Percentiles rank a stretch among this genome's conserved stretches.
Conservation (phyloP, 2,113 vertebrate species). For the Takifugu flavidus region DNA sequence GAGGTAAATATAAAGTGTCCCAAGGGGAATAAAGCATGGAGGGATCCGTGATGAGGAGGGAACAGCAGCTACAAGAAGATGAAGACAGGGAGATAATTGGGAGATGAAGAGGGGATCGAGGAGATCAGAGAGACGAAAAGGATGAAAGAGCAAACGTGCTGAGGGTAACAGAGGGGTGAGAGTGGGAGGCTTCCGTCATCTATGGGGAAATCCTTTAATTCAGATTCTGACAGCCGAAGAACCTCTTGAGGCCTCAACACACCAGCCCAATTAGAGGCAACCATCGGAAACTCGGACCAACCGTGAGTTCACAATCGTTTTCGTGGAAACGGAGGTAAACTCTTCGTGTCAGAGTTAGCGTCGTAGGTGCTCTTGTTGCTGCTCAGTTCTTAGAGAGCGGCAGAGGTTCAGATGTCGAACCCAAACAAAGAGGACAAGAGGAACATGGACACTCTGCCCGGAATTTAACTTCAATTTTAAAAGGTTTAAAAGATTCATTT, state of each 20-base stretch:
- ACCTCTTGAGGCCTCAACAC: background rate
- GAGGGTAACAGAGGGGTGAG: background rate
- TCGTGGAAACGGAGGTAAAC: too few species aligned
- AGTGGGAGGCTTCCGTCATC: background rate
- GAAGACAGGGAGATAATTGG: slow-evolving; percentile 18
- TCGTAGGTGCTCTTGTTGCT: too few species aligned
- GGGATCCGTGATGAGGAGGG: slow-evolving; percentile 4
- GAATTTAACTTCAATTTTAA: too few species aligned
- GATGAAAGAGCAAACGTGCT: slow-evolving; percentile 2
- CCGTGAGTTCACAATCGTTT: too few species aligned
- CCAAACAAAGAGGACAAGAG: too few species aligned
- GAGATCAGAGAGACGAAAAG: slow-evolving; percentile 3
- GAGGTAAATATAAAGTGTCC: slow-evolving; percentile 50
- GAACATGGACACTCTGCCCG: too few species aligned
- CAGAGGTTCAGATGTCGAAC: too few species aligned
- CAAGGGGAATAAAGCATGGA: slow-evolving; percentile 9
- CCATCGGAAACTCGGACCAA: too few species aligned
- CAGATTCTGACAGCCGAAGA: slow-evolving; percentile 31
- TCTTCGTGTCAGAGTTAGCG: too few species aligned
- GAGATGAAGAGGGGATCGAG: slow-evolving; percentile 4
- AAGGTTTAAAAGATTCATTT: too few species aligned
- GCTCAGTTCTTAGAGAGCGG: too few species aligned
- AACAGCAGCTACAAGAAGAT: background rate
- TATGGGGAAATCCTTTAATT: slow-evolving; percentile 21
- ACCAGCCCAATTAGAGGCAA: background rate